Percentiles rank a stretch among this genome's conserved stretches.
Conservation (phyloP, 2,888 invertebrate species). For the Troglohyphantes excavatus region DNA sequence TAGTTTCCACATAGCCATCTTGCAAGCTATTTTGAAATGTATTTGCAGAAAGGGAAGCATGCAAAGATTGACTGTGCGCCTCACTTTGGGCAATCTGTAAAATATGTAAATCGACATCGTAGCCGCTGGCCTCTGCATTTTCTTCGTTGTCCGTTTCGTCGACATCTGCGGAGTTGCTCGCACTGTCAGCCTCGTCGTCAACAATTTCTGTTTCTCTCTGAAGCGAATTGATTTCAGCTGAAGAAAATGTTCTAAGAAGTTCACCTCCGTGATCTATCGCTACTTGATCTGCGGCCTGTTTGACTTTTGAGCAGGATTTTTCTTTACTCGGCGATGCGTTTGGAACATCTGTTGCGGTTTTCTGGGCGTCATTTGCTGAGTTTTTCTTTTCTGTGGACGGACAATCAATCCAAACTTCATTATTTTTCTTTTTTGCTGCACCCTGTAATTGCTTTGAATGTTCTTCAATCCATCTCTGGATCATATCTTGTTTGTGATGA, state of each 20-base stretch:
- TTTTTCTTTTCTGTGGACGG: constrained; percentile 34
- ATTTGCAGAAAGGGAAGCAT: constrained; percentile 19
- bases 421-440: constrained; percentile 87
- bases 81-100: constrained; percentile 54
- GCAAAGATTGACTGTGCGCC: constrained; percentile 35
- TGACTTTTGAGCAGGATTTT: constrained; percentile 49
- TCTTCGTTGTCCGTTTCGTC: constrained; percentile 78
- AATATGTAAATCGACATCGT: constrained; percentile 71
- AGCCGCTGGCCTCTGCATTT: constrained; percentile 71
- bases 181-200: constrained; percentile 75
- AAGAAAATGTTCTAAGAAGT: background rate
- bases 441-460: constrained; percentile 86
- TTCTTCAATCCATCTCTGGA: constrained; percentile 94
- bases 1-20: constrained; percentile 85
- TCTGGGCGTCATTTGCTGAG: constrained; percentile 9
- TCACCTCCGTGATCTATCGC: constrained; percentile 11
- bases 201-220: constrained; percentile 25
- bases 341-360: background rate
- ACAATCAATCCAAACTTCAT: constrained; percentile 79
- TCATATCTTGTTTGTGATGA: constrained; percentile 95
- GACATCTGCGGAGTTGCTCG: constrained; percentile 78
- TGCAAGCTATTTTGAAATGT: constrained; percentile 13
- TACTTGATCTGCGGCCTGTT: constrained; percentile 14
- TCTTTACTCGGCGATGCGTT: constrained; percentile 29
- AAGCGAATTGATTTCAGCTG: constrained; percentile 20